Conservation (phyloP, 2,113 vertebrate genomes). For the Plestiodon gilberti region DNA sequence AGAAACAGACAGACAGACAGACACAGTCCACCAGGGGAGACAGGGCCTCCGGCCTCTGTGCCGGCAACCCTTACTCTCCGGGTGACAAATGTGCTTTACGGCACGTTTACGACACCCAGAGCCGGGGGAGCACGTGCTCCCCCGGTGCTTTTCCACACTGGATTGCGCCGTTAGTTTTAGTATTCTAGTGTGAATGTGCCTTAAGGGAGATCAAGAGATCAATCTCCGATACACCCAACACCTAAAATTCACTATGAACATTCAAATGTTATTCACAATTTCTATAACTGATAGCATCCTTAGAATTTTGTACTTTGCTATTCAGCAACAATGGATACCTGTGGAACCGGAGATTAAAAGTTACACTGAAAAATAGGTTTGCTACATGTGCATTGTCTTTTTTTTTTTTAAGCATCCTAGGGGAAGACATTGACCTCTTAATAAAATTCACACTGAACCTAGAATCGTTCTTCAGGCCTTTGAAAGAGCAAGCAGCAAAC, state of each 20-base stretch:
- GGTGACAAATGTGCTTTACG: too few relatives aligned
- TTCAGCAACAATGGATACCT: not conserved
- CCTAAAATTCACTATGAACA: not conserved
- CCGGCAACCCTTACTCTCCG: too few relatives aligned
- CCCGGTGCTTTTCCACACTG: too few relatives aligned
- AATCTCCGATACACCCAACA: not conserved
- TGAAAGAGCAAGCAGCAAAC: constrained; percentile 14
- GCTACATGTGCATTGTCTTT: not conserved
- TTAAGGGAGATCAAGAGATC: not conserved
- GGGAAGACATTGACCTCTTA: constrained; percentile 33
- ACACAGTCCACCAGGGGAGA: too few relatives aligned
- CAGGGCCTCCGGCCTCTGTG: too few relatives aligned
- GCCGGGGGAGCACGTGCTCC: too few relatives aligned
- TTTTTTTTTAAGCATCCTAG: not conserved
- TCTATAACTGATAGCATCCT: not conserved
- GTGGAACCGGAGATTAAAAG: constrained; percentile 13
- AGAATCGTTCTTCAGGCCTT: constrained; percentile 20
- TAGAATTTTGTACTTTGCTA: not conserved
- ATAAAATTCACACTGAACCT: constrained; percentile 34
- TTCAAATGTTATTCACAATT: not conserved
- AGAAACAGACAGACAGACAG: too few relatives aligned
- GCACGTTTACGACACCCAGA: too few relatives aligned
- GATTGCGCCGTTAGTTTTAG: too few relatives aligned
- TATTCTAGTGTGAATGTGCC: not conserved
- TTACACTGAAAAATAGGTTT: constrained; percentile 33